phyloP scores from a whole-genome alignment of 2,797 vertebrate species.

The Chanos chanos region DNA sequence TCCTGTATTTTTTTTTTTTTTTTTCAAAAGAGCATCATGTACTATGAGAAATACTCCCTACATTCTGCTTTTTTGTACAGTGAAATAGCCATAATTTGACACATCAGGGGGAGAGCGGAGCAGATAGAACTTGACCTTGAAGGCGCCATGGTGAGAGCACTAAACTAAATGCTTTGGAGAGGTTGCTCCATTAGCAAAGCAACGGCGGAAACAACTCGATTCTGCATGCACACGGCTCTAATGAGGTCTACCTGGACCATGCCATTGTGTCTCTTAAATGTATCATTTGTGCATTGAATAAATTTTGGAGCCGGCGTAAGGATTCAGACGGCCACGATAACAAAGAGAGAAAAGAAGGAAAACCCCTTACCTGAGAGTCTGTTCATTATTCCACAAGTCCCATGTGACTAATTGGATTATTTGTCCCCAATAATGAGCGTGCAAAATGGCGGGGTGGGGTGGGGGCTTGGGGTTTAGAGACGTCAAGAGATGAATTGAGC shows the following conservation, averaged over 20 bases:
- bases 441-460: neutral
- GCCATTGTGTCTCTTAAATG: conserved; percentile 31
- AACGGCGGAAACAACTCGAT: conserved; percentile 3
- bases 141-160: conserved; percentile 8
- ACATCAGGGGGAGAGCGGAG: conserved; percentile 19
- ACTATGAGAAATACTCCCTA: too few species aligned
- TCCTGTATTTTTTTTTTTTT: neutral
- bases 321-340: conserved; percentile 4
- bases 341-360: conserved; percentile 11
- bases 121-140: neutral
- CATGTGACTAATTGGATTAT: conserved; percentile 11
- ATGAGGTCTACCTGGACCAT: conserved; percentile 20
- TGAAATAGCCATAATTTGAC: conserved; percentile 22
- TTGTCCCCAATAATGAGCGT: neutral
- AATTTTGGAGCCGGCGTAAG: conserved; percentile 3
- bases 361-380: too few species aligned
- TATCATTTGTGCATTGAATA: conserved; percentile 11
- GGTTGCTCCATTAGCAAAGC: conserved; percentile 22
- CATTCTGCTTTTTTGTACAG: neutral
- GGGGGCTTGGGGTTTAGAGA: too few species aligned
- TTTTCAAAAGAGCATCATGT: neutral
- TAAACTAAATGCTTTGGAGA: conserved; percentile 24
- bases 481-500: too few species aligned
- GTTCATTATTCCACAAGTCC: too few species aligned
- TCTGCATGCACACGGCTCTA: conserved; percentile 13